Conservation (phyloP, 2,797 vertebrate genomes). For the Hypotaenidia philippensis region DNA sequence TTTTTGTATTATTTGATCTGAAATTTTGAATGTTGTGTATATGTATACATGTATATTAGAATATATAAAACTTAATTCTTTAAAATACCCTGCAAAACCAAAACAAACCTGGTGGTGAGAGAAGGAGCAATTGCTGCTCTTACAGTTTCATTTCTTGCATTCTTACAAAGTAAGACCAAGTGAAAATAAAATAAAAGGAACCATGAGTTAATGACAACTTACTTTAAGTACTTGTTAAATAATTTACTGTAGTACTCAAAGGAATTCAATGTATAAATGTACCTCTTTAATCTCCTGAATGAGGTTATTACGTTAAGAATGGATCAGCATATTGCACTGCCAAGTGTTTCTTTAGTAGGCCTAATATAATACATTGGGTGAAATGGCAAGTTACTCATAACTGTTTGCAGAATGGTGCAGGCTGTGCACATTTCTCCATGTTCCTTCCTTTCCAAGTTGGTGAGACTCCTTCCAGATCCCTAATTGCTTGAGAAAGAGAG, state of each 20-base stretch:
- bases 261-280: conserved; percentile 45
- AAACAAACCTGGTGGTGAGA: neutral
- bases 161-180: neutral
- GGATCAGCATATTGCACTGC: conserved; percentile 33
- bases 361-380: conserved; percentile 60
- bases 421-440: neutral
- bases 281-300: conserved; percentile 45
- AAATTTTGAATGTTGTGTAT: neutral
- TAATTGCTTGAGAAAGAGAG: conserved; percentile 31
- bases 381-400: conserved; percentile 51
- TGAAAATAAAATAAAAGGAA: conserved; percentile 39
- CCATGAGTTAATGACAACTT: neutral
- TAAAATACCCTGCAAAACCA: no score
- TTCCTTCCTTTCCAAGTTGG: conserved; percentile 1
- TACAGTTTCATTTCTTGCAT: neutral
- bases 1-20: neutral
- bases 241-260: conserved; percentile 38
- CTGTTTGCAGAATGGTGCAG: conserved; percentile 5
- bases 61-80: neutral
- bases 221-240: conserved; percentile 45
- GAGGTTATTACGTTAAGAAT: conserved; percentile 64
- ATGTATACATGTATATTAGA: neutral
- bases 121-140: neutral
- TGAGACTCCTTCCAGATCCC: neutral
- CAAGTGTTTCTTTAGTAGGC: conserved; percentile 34